Conservation (phyloP, 1,140 invertebrate species). For the Ganaspis sp. region DNA sequence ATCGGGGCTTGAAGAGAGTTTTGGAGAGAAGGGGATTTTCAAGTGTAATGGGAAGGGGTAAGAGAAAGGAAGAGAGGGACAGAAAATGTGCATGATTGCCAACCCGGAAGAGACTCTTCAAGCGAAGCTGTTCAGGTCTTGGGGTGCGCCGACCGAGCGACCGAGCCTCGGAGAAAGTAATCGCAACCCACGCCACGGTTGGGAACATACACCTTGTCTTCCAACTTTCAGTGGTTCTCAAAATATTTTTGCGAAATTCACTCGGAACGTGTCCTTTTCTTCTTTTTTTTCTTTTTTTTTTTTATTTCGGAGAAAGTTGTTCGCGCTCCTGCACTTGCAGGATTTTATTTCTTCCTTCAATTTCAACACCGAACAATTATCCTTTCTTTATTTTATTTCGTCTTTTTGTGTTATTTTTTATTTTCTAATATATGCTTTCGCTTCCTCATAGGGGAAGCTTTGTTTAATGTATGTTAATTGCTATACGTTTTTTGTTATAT, state of each 20-base stretch:
- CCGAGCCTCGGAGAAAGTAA: slow-evolving; percentile 66
- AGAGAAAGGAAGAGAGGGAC: slow-evolving; percentile 55
- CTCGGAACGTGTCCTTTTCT: background rate
- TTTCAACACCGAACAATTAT: too few species aligned
- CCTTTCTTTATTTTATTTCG: too few species aligned
- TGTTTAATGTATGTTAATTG: too few species aligned
- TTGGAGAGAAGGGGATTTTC: background rate
- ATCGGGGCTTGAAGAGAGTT: slow-evolving; percentile 24
- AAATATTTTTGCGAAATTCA: background rate
- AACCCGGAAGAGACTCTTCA: slow-evolving; percentile 67
- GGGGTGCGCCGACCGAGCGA: slow-evolving; percentile 61
- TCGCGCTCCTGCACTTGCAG: background rate
- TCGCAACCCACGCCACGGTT: slow-evolving; percentile 65
- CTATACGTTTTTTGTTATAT: too few species aligned
- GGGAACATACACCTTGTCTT: slow-evolving; percentile 58
- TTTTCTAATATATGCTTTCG: too few species aligned
- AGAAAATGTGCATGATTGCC: slow-evolving; percentile 49
- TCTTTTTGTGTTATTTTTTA: too few species aligned
- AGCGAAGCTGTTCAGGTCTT: slow-evolving; percentile 57
- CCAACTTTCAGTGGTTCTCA: slow-evolving; percentile 35
- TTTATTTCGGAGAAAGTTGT: background rate
- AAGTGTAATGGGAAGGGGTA: slow-evolving; percentile 33
- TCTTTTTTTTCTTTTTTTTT: too few species aligned
- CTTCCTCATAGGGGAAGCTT: too few species aligned
- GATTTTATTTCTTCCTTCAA: too few species aligned